Percentiles rank a stretch among this genome's conserved stretches.
These are phyloP conservation scores for Phytoseiulus persimilis DNA, from an alignment of 2,888 invertebrate species.

Conservation along the genomic window DNA sequence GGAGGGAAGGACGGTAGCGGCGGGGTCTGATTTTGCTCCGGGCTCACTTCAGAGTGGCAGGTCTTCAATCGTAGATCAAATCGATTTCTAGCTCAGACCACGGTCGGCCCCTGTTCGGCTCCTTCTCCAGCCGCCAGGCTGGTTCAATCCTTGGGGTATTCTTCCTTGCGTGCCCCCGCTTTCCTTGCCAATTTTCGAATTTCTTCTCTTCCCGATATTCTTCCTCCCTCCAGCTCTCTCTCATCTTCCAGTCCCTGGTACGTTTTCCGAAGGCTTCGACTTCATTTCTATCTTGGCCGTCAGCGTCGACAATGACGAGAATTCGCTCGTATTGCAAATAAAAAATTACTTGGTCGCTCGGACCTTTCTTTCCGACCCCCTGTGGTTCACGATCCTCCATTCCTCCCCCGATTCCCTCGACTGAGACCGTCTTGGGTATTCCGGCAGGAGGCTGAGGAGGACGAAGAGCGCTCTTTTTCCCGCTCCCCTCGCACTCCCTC, in stretches of 20 bases:
- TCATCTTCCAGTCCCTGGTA: not conserved
- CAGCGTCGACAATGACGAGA: not conserved
- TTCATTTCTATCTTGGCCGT: not conserved
- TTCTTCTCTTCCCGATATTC: not conserved
- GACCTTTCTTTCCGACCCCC: no score
- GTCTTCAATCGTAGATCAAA: slow-evolving; percentile 36
- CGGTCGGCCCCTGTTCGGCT: not conserved
- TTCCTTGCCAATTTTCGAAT: not conserved
- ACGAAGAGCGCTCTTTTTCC: no score
- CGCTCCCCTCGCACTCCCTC: no score
- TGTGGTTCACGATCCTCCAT: no score
- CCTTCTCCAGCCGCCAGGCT: not conserved
- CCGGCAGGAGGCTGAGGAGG: no score
- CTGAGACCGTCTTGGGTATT: no score
- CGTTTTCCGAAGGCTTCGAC: not conserved
- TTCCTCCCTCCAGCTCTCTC: not conserved
- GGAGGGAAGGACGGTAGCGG: not conserved
- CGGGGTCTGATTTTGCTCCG: not conserved
- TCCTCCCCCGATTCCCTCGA: no score
- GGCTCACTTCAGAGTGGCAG: slow-evolving; percentile 12
- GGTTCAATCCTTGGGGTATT: not conserved
- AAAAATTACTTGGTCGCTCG: not conserved
- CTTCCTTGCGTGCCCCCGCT: not conserved
- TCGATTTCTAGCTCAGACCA: slow-evolving; percentile 17
- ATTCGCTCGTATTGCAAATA: not conserved